A percentile compares a stretch with the other conserved stretches of the same genome.
Conservation (phyloP, 1,140 invertebrate species). For the Pectinophora gossypiella region DNA sequence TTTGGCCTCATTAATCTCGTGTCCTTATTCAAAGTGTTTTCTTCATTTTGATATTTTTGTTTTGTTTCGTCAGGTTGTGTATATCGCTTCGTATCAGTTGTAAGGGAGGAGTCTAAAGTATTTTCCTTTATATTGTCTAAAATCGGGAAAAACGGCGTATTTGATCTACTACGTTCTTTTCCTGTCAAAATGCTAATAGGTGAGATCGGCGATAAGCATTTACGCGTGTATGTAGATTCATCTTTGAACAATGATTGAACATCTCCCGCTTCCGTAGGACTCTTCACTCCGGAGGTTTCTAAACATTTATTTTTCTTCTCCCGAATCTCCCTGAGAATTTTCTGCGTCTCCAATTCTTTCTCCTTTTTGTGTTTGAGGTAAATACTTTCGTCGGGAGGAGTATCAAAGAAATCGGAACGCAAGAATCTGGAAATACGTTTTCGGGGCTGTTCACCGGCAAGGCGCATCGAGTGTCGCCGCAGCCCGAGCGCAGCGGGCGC, state of each 20-base stretch:
- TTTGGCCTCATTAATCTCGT: slow-evolving; percentile 60
- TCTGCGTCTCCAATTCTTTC: slow-evolving; percentile 79
- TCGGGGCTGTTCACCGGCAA: slow-evolving; percentile 55
- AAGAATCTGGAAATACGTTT: slow-evolving; percentile 83
- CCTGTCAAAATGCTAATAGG: slow-evolving; percentile 44
- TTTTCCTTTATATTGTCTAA: slow-evolving; percentile 70
- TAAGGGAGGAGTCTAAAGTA: slow-evolving; percentile 17
- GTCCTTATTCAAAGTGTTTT: slow-evolving; percentile 29
- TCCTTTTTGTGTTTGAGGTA: slow-evolving; percentile 83
- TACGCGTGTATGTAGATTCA: slow-evolving; percentile 36
- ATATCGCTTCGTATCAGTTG: slow-evolving; percentile 9
- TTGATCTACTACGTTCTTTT: slow-evolving; percentile 66
- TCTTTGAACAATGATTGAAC: slow-evolving; percentile 31
- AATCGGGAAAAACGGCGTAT: slow-evolving; percentile 68
- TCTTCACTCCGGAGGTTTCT: slow-evolving; percentile 38
- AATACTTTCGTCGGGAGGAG: slow-evolving; percentile 81
- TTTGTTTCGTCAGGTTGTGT: slow-evolving; percentile 8
- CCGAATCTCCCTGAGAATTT: slow-evolving; percentile 79
- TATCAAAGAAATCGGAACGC: slow-evolving; percentile 86
- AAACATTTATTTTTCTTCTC: slow-evolving; percentile 75
- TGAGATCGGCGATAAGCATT: slow-evolving; percentile 59
- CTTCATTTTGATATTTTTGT: slow-evolving; percentile 21
- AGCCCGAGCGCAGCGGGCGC: slow-evolving; percentile 35
- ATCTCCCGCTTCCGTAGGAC: slow-evolving; percentile 32
- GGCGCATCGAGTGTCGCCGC: slow-evolving; percentile 59